phyloP scores from a whole-genome alignment of 92 coral and sea anemone genomes.

The Bergia sp. region DNA sequence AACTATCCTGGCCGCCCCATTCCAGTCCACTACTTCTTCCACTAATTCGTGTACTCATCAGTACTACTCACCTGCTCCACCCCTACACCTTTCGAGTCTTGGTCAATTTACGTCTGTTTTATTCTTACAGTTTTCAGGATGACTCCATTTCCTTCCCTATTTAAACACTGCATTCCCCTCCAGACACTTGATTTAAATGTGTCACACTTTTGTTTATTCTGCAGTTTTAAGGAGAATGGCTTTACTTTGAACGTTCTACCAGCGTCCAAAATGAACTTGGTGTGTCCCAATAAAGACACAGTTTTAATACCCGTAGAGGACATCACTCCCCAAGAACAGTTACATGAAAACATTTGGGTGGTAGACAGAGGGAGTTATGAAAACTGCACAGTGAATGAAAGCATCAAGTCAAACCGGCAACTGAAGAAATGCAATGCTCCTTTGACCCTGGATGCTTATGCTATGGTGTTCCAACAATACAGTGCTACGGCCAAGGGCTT shows the following conservation, averaged over 20 bases:
- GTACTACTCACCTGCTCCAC: too few relatives aligned
- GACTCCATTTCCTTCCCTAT: too few relatives aligned
- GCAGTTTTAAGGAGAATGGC: background rate
- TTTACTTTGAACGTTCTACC: background rate
- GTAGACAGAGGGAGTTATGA: slow-evolving; percentile 32
- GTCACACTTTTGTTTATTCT: background rate
- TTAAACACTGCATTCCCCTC: too few relatives aligned
- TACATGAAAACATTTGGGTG: slow-evolving; percentile 29
- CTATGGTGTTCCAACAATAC: background rate
- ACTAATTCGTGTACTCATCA: too few relatives aligned
- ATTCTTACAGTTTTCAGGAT: too few relatives aligned
- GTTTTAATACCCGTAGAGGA: background rate
- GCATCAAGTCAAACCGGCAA: background rate
- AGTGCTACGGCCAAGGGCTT: background rate
- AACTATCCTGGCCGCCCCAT: too few relatives aligned
- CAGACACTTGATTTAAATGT: too few relatives aligned
- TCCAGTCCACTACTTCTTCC: too few relatives aligned
- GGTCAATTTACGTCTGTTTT: too few relatives aligned
- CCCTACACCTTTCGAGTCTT: too few relatives aligned
- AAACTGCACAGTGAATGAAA: background rate
- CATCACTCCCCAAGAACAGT: slow-evolving; percentile 5
- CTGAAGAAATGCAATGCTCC: background rate
- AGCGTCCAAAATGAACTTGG: slow-evolving; percentile 22
- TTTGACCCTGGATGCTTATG: background rate
- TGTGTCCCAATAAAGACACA: slow-evolving; percentile 14